Conservation (phyloP, 2,113 vertebrate species). For the Noturus placidus region DNA sequence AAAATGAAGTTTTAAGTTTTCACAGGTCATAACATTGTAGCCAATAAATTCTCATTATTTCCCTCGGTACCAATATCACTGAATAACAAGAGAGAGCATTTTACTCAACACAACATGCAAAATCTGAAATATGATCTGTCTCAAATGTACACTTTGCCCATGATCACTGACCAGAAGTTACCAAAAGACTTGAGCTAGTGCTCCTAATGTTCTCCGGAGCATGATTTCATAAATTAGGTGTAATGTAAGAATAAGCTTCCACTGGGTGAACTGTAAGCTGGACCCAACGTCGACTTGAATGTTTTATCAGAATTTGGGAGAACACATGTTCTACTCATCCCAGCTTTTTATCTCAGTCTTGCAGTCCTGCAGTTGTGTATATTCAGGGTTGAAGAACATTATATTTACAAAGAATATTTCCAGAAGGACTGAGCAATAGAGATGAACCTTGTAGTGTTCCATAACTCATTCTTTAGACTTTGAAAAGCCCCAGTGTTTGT, state of each 20-base stretch:
- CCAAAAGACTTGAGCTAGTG: not conserved
- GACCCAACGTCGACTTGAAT: not conserved
- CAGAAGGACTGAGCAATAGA: not conserved
- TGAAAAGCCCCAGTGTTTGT: not conserved
- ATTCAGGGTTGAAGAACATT: not conserved
- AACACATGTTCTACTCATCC: not conserved
- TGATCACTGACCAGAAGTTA: not conserved
- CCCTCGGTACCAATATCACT: too few relatives aligned
- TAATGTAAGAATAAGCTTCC: not conserved
- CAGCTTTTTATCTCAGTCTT: not conserved
- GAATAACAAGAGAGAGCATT: not conserved
- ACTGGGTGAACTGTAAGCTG: not conserved
- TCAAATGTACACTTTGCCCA: not conserved
- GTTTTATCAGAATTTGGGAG: not conserved
- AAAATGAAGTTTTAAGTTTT: not conserved
- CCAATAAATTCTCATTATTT: not conserved
- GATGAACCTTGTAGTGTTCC: not conserved
- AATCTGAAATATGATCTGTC: not conserved
- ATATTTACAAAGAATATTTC: not conserved
- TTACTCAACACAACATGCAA: not conserved
- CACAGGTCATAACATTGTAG: not conserved
- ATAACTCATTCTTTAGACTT: not conserved
- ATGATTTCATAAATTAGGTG: not conserved
- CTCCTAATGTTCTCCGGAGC: not conserved
- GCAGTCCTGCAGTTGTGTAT: not conserved